Base-by-base conservation (phyloP, 2,888 invertebrate genomes). In the Pandemis corylana region DNA sequence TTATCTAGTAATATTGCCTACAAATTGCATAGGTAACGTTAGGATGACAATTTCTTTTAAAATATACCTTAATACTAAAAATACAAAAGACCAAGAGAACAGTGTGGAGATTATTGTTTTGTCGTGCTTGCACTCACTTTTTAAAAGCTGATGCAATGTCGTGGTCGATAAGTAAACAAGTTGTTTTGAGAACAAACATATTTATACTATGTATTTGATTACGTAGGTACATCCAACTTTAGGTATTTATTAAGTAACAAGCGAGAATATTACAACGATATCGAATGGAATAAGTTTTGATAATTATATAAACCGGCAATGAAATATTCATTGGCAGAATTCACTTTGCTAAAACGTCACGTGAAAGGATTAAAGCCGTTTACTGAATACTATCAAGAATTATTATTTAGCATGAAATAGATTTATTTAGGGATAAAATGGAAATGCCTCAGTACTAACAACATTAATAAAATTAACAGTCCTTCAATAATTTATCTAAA, bases 111-210 rank as follows among this genome's bases (percentile, higher is more conserved):
- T 53, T 56, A 59, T 63, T 75, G 62, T 41, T 59, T 53, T 87
- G 88, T 88, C 90, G 89, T 83, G 85, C 88, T 85, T 88, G 90
- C 88, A 88, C 89, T 89, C 88, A 89, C 88, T 88, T 88, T 85
- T 85, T 81, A 78, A 81, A 84, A 85, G 84, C 80, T 80, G 76
- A 75, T 67, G 75, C 75, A 75, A 75, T 71, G 65, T 70, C 51
- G 65, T 46, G n/a, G 6, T 51, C 13, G n/a, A 42, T 63, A 61
- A 53, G 75, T 67, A 67, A 67, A 66, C 70, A 75, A 53, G 74
- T 62, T 67, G 75, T 75, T 75, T 71, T 41, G 1, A 75, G 71
- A 70, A 63, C 71, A 62, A 75, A 75, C 64, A 72, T 68, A 72
- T 42, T 68, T 61, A 68, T 59, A 62, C 28, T 64, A 56, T 20